These are phyloP conservation scores for Diplodus sargus DNA, from an alignment of 2,797 vertebrate species.

Conservation along the genomic window DNA sequence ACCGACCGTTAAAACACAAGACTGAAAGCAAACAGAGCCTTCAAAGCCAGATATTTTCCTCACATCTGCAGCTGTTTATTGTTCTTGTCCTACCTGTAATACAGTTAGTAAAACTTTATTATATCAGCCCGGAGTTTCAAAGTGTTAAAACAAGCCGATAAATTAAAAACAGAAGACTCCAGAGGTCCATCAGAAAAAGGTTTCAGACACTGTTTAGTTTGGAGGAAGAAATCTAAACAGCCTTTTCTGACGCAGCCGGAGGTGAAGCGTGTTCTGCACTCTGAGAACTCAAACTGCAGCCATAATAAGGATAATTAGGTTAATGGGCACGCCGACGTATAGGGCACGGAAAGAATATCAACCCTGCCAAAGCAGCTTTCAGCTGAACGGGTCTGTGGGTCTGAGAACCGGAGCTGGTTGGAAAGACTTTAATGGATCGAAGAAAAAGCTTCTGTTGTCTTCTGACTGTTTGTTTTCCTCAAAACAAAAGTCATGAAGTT, in stretches of 20 bases:
- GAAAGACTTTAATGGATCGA: slow-evolving; percentile 2
- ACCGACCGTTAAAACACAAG: background rate
- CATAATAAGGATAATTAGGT: slow-evolving; percentile 36
- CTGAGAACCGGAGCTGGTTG: background rate
- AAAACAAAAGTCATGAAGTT: background rate
- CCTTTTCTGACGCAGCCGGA: slow-evolving; percentile 6
- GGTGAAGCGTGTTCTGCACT: slow-evolving; percentile 17
- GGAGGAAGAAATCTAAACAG: background rate
- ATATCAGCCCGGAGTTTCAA: background rate
- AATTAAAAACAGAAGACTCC: slow-evolving; percentile 17
- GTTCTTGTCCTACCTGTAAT: slow-evolving; percentile 6
- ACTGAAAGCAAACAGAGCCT: background rate
- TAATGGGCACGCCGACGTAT: slow-evolving; percentile 16
- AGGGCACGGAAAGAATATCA: slow-evolving; percentile 6
- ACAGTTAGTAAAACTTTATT: slow-evolving; percentile 14
- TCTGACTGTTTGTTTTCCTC: slow-evolving; percentile 11
- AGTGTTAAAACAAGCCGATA: slow-evolving; percentile 12
- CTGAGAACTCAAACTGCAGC: slow-evolving; percentile 46
- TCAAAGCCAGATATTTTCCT: background rate
- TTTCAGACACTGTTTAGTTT: background rate
- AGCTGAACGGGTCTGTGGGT: background rate
- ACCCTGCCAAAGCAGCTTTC: background rate
- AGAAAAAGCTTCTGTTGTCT: slow-evolving; percentile 10
- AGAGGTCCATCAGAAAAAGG: background rate
- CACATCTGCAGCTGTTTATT: background rate